Base-by-base conservation (phyloP, 2,113 vertebrate species). In the Podocnemis expansa region DNA sequence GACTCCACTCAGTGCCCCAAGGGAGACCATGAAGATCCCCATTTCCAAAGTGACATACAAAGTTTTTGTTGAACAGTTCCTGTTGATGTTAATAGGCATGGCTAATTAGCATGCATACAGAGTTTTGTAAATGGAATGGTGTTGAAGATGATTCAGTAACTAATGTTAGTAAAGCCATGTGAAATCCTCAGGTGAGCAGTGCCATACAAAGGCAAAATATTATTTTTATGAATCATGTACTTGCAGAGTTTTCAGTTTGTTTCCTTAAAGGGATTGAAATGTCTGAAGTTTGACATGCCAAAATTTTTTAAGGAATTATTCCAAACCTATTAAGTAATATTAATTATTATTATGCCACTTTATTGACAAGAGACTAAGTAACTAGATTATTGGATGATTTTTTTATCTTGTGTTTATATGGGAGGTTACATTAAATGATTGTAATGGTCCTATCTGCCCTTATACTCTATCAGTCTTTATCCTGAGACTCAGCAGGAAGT, bases 401-500 rank as follows among this genome's bases (percentile, higher is more conserved):
- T 85, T 92, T 92, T 96, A 88, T 91, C 96, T 92, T 93, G 21
- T 75, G 45, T 38, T 80, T 70, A 80, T 73, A 90, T 63, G 78
- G 83, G 80, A 95, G 89, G 91, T 93, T 84, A 96, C 88, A 67
- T 34, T 58, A 16, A 56, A 87, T 93, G 76, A 89, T 81, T 91
- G 90, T 85, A 91, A 51, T 38, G 54, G 52, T 94, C 83, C 91
- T 91, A 93, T 41, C 94, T 84, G 86, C 91, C 94, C 84, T 94
- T 93, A 84, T 87, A 93, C 85, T 93, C 91, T 93, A 54, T 87
- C 91, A 41, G 82, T 90, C 63, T 38, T 5, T 67, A 67, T 10
- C 34, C 94, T 94, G 82, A 90, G 92, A 97, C 96, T 96, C 95
- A 94, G 95, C 91, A 88, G 86, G 51, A 94, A 93, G 92, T 91